Percentiles rank a stretch among this genome's conserved stretches.
Conservation (phyloP, 2,888 invertebrate species). For the Campoplex nolae region DNA sequence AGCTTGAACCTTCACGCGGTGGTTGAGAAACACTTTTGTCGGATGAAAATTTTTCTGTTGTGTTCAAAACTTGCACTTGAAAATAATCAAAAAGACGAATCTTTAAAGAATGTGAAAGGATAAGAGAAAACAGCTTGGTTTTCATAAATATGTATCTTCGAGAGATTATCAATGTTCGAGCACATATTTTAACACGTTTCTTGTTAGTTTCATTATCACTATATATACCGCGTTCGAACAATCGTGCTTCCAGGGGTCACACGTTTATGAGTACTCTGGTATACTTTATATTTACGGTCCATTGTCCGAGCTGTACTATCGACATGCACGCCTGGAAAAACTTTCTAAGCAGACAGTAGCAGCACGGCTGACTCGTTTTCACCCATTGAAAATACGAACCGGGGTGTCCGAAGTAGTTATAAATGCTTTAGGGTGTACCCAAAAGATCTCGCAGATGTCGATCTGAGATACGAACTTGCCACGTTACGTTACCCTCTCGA, state of each 20-base stretch:
- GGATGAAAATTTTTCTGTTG: neutral
- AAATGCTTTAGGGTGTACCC: conserved; percentile 10
- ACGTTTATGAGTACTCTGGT: conserved; percentile 50
- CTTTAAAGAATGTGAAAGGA: no score
- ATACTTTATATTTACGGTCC: conserved; percentile 60
- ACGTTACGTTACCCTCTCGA: conserved; percentile 17
- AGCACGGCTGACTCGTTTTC: conserved; percentile 16
- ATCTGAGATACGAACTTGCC: neutral
- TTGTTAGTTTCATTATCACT: neutral
- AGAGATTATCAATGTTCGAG: neutral
- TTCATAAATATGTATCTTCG: neutral
- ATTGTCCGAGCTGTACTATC: conserved; percentile 53
- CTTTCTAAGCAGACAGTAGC: conserved; percentile 61
- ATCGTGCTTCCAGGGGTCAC: conserved; percentile 49
- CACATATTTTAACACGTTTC: neutral
- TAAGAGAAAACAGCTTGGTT: neutral
- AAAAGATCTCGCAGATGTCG: conserved; percentile 18
- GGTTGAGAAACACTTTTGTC: neutral
- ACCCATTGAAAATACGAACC: conserved; percentile 34
- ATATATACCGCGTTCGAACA: neutral
- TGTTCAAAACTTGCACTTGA: neutral
- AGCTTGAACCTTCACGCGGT: neutral
- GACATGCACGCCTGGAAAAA: conserved; percentile 21
- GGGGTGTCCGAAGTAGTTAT: conserved; percentile 36
- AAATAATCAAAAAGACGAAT: neutral